Base-by-base conservation (phyloP, 1,140 invertebrate genomes). In the Cotesia typhae region DNA sequence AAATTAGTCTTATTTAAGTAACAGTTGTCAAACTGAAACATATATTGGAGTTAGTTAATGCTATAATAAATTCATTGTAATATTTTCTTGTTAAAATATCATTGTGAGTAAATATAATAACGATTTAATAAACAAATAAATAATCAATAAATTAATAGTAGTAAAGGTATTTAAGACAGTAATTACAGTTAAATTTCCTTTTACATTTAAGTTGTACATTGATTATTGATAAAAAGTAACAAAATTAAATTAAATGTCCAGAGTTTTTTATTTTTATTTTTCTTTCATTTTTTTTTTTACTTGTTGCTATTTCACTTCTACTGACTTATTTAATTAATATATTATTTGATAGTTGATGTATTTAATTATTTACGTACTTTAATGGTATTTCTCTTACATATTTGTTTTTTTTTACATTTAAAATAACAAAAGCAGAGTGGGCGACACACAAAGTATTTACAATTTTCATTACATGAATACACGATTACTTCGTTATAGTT, bases 361-460 rank as follows among this genome's bases (percentile, higher is more conserved):
- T 61, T 36, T 10, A 61, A 35, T 28, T 61, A 36, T 47, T 47
- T 47, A 47, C 5, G 41, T 36, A 71, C 12, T 82, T 82, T 76
- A 79, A 80, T 80, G 61, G 63, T 80, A 80, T 78, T 74, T 77
- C 52, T 53, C 70, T 80, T 77, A 72, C 67, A 71, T 74, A 74
- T 75, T 71, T 65, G 67, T 70, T 79, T 75, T 75, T 76, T 72
- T 82, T 83, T 82, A 84, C 82, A 84, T 77, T 63, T 81, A 83
- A 84, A 83, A 81, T 83, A 85, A 84, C 77, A 78, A 82, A 85
- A 85, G 80, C 80, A 79, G 79, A 81, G 80, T 78, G 61, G 74
- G 73, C 76, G 81, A 84, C 80, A 80, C 79, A 83, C 75, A 47
- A 81, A 76, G 73, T 85, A 84, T 85, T 84, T 84, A 84, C 80